These are phyloP conservation scores for Trachelus tabidus DNA, from an alignment of 2,888 invertebrate species.

Conservation along the genomic window DNA sequence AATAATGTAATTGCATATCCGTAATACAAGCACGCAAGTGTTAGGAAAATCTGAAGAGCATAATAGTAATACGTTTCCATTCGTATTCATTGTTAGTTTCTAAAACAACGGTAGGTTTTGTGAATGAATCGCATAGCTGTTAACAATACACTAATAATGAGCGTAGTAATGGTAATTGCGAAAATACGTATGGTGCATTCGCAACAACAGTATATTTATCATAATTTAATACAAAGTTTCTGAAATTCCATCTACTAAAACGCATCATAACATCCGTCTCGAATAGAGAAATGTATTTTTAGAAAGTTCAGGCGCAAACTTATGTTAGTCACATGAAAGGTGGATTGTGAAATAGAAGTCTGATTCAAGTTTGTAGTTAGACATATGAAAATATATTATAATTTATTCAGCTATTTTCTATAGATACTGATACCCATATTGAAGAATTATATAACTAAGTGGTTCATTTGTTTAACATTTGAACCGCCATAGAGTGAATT, in stretches of 20 bases:
- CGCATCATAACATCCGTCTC: not conserved
- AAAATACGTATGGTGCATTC: not conserved
- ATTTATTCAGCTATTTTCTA: not conserved
- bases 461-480: not conserved
- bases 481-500: not conserved
- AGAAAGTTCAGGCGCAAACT: not conserved
- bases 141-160: not conserved
- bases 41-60: not conserved
- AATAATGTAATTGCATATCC: not conserved
- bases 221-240: not conserved
- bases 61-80: not conserved
- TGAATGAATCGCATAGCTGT: not conserved
- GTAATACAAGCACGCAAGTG: not conserved
- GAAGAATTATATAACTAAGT: not conserved
- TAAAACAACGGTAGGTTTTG: not conserved
- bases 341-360: not conserved
- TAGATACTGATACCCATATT: not conserved
- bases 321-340: not conserved
- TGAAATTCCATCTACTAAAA: not conserved
- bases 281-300: not conserved
- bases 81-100: not conserved
- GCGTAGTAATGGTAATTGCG: not conserved
- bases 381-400: not conserved
- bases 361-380: not conserved
- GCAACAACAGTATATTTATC: not conserved